Evolutionary conservation across 2,113 vertebrate genomes (phyloP).

Genomic region (Hemicordylus capensis): DNA sequence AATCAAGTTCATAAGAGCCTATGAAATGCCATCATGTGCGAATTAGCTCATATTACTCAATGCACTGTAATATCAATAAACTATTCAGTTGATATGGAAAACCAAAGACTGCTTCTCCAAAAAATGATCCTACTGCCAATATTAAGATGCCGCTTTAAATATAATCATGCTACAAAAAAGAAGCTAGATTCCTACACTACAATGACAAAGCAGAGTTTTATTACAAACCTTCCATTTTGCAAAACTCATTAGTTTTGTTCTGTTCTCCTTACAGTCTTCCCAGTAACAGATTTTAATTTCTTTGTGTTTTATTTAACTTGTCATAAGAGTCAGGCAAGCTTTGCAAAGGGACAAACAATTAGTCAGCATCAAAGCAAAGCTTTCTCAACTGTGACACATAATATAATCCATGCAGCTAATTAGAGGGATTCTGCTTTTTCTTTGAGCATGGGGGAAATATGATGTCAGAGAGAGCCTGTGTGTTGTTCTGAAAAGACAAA

Average conservation of each 20-base stretch:
- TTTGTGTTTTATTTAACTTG: constrained; percentile 59
- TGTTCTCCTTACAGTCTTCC: constrained; percentile 6
- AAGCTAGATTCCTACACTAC: neutral
- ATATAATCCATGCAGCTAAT: constrained; percentile 61
- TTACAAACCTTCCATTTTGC: constrained; percentile 34
- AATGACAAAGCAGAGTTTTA: constrained; percentile 32
- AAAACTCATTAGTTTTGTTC: constrained; percentile 6
- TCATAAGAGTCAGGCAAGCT: constrained; percentile 52
- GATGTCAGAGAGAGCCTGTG: constrained; percentile 32
- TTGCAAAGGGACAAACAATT: constrained; percentile 57
- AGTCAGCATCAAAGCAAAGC: constrained; percentile 65
- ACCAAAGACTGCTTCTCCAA: constrained; percentile 28
- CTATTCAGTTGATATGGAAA: constrained; percentile 21
- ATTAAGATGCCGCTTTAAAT: constrained; percentile 21
- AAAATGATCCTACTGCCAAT: constrained; percentile 30
- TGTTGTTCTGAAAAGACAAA: constrained; percentile 26
- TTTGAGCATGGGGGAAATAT: constrained; percentile 33
- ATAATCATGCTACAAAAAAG: neutral
- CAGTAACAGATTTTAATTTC: constrained; percentile 23
- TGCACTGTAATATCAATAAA: neutral
- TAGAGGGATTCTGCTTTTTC: constrained; percentile 53
- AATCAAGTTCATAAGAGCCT: too few species aligned
- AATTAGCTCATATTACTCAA: neutral
- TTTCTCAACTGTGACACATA: constrained; percentile 35
- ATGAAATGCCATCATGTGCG: too few species aligned